Conservation (phyloP, 2,797 vertebrate species). For the Alectoris magna region DNA sequence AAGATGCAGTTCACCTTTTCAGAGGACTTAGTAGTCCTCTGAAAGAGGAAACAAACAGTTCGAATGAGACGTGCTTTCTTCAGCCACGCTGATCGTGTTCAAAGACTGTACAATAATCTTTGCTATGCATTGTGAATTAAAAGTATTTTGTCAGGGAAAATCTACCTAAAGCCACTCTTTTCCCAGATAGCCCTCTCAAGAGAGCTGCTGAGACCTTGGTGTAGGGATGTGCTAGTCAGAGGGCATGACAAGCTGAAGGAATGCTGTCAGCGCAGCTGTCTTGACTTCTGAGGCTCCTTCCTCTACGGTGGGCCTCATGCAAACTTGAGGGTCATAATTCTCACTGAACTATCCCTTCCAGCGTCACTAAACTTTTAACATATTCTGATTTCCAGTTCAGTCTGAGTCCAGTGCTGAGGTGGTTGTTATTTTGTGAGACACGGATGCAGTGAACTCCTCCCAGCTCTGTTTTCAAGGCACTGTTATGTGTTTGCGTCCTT, state of each 20-base stretch:
- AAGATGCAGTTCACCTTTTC: slow-evolving; percentile 32
- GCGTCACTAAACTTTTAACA: not conserved
- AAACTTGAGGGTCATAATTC: not conserved
- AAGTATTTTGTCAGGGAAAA: not conserved
- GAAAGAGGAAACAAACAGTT: slow-evolving; percentile 4
- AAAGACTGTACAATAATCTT: not conserved
- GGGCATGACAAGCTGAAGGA: not conserved
- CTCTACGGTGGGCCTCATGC: not conserved
- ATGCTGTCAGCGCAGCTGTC: not conserved
- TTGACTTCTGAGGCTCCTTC: not conserved
- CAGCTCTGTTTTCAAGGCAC: not conserved
- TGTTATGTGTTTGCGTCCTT: not conserved
- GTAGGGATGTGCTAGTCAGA: not conserved
- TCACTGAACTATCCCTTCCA: not conserved
- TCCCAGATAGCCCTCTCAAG: not conserved
- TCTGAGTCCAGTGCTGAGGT: not conserved
- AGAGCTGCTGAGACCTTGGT: not conserved
- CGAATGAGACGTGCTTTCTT: not conserved
- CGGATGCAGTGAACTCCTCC: not conserved
- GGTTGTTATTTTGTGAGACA: not conserved
- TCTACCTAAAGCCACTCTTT: not conserved
- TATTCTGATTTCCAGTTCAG: not conserved
- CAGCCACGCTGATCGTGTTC: not conserved
- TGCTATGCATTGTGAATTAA: not conserved
- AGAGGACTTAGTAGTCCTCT: not conserved